phyloP scores from a whole-genome alignment of 1,140 invertebrate genomes.

The Zophobas atratus region DNA sequence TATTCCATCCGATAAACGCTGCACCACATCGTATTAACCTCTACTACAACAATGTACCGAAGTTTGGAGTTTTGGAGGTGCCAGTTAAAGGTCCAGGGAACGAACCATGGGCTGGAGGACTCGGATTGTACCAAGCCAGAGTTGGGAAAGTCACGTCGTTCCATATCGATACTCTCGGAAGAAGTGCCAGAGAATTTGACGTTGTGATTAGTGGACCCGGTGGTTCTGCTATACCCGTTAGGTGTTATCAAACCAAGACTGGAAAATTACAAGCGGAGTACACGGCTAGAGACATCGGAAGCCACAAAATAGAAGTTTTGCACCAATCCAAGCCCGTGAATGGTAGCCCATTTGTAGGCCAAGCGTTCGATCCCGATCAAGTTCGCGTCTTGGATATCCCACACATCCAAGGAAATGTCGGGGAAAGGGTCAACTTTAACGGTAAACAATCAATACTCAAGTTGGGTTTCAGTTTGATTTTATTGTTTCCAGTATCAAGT shows the following conservation, averaged over 20 bases:
- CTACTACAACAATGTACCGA: constrained; percentile 83
- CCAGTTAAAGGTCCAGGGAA: constrained; percentile 81
- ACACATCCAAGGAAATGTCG: constrained; percentile 85
- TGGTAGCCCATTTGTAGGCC: constrained; percentile 97
- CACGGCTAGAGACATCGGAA: constrained; percentile 83
- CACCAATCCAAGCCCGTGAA: constrained; percentile 92
- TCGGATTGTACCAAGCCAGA: constrained; percentile 86
- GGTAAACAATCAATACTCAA: constrained; percentile 70
- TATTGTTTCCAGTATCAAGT: constrained; percentile 80
- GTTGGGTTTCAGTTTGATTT: constrained; percentile 8
- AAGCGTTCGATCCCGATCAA: constrained; percentile 88
- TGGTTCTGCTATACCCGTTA: constrained; percentile 91
- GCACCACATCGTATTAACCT: constrained; percentile 88
- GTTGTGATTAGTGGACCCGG: constrained; percentile 91
- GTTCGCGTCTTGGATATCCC: constrained; percentile 78
- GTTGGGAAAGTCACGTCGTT: constrained; percentile 87
- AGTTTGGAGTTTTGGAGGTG: constrained; percentile 64
- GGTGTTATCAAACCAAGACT: constrained; percentile 96
- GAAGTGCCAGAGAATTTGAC: constrained; percentile 90
- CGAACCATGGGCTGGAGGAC: constrained; percentile 66
- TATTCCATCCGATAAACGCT: constrained; percentile 87
- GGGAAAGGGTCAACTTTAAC: constrained; percentile 88
- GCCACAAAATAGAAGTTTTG: constrained; percentile 85
- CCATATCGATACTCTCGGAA: constrained; percentile 89
- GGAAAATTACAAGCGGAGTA: constrained; percentile 94